These are phyloP conservation scores for Alligator mississippiensis DNA, from an alignment of 2,113 vertebrate species.

Conservation along the genomic window DNA sequence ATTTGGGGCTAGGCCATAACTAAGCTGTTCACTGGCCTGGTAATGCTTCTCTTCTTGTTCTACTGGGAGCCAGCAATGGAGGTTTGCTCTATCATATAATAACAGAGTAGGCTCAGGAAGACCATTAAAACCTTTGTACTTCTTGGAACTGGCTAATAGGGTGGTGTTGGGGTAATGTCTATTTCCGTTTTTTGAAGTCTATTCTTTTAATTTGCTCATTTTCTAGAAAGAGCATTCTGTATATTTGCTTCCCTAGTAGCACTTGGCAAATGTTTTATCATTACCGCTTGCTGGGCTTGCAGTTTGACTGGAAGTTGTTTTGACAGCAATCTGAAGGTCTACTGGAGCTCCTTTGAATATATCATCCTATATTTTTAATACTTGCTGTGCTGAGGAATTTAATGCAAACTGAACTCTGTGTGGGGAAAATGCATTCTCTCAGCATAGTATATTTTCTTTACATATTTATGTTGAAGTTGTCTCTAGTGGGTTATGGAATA, in stretches of 20 bases:
- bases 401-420: neutral
- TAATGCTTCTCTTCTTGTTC: neutral
- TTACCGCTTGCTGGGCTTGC: neutral
- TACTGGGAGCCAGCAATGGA: neutral
- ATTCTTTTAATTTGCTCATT: neutral
- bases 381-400: neutral
- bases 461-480: neutral
- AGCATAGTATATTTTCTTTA: neutral
- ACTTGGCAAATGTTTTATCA: neutral
- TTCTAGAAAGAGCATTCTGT: neutral
- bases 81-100: neutral
- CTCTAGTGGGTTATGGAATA: too few relatives aligned
- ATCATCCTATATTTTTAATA: neutral
- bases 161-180: accelerated
- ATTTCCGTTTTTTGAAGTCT: neutral
- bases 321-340: neutral
- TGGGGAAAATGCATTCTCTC: neutral
- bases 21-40: neutral
- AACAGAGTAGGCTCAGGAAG: neutral
- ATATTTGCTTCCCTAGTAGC: neutral
- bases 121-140: neutral
- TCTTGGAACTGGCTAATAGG: neutral
- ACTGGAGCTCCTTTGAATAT: neutral
- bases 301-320: neutral
- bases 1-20: neutral